Evolutionary conservation across 2,113 vertebrate species (phyloP), one percentile per base, ranked within the genome.

Genomic region (Tretioscincus oriximinensis): DNA sequence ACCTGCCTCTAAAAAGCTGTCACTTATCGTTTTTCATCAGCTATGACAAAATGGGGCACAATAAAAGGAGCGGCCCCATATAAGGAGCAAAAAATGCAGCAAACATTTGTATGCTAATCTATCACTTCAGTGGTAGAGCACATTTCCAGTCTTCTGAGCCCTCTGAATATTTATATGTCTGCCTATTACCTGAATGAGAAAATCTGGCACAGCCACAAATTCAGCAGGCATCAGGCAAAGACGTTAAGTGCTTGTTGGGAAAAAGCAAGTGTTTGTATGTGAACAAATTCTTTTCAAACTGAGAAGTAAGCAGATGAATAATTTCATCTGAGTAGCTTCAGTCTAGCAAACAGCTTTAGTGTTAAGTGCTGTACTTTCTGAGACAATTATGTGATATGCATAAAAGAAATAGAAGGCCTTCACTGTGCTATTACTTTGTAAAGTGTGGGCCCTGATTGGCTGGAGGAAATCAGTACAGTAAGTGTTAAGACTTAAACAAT

Each of bases 361-460:
- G 10, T 76, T 81, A 22, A 4, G 1, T 66, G 11, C 51, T 83
- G 22, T 61, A 5, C 81, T 22, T 86, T 64, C 26, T 21, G 10
- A 80, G 21, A 45, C 45, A 66, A 71, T 28, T 85, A 77, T 76
- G 4, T 2, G 18, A 64, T 75, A 81, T 87, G 67, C 9, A 63
- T 78, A 71, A 76, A 80, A 69, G 74, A 68, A 26, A 41, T 74
- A 76, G 73, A 64, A 72, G 71, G 14, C 60, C 71, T 74, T 74
- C 41, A 28, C 61, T 58, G 24, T 35, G 69, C 49, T 71, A 31
- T 82, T 72, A 9, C n/a, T 84, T 69, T 79, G 35, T 88, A 31
- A 68, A 67, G 21, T 24, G 26, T 51, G 45, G 28, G 16, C 20
- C 75, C 83, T 88, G 84, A 75, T 63, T 85, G 90, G 83, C 86